A percentile compares a stretch with the other conserved stretches of the same genome.
Conservation (phyloP, 2,113 vertebrate species). For the Mesoclemmys tuberculata region DNA sequence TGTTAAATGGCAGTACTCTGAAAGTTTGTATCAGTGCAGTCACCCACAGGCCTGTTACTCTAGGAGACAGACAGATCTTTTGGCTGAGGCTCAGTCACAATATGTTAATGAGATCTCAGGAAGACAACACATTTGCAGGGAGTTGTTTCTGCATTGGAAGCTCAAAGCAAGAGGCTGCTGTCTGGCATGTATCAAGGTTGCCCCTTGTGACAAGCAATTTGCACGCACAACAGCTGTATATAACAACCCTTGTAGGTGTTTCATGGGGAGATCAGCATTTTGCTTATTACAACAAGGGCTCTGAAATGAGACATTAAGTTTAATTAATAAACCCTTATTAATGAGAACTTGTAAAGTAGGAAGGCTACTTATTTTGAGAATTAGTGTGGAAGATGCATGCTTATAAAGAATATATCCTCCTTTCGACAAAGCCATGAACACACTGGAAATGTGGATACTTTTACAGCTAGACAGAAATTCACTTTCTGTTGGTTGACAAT, state of each 20-base stretch:
- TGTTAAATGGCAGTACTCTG: neutral
- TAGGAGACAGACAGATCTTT: neutral
- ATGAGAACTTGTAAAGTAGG: neutral
- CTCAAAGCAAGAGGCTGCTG: slow-evolving; percentile 25
- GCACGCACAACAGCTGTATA: accelerated
- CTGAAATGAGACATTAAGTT: neutral
- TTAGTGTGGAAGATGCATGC: neutral
- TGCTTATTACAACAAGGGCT: accelerated
- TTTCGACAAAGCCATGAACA: neutral
- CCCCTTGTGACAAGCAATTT: accelerated
- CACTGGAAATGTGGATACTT: accelerated
- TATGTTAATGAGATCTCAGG: slow-evolving; percentile 39
- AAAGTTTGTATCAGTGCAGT: slow-evolving; percentile 10
- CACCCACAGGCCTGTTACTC: slow-evolving; percentile 15
- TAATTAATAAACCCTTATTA: neutral
- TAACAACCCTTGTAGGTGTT: neutral
- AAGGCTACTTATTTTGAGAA: neutral
- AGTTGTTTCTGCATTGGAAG: neutral
- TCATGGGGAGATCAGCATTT: neutral
- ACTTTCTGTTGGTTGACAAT: neutral
- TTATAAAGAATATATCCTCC: neutral
- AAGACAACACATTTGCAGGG: neutral
- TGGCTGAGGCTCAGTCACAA: slow-evolving; percentile 15
- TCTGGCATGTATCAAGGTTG: slow-evolving; percentile 41
- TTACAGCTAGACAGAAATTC: neutral